Conservation (phyloP, 2,113 vertebrate genomes). For the Neodontobutis hainanensis region DNA sequence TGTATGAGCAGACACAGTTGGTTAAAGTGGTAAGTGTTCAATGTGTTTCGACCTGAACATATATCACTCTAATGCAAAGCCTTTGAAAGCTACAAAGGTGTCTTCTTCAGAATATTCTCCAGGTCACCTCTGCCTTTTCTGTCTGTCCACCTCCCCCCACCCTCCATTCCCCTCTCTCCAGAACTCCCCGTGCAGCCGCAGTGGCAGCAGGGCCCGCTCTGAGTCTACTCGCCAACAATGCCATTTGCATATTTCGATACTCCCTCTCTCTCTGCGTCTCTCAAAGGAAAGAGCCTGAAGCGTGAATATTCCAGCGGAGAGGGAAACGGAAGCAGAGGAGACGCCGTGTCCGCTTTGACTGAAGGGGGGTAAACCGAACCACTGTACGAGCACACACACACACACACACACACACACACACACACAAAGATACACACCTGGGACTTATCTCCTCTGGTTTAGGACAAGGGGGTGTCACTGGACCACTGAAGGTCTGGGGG, state of each 20-base stretch:
- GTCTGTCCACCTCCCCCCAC: conserved; percentile 4
- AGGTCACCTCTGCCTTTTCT: conserved; percentile 39
- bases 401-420: conserved; percentile 11
- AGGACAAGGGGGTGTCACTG: conserved; percentile 9
- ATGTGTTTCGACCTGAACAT: too few relatives aligned
- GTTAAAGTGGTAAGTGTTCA: too few relatives aligned
- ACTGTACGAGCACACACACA: not conserved
- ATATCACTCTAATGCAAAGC: not conserved
- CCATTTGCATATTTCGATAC: conserved; percentile 84
- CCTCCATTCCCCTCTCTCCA: conserved; percentile 5
- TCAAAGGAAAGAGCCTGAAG: conserved; percentile 81
- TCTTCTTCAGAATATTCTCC: conserved; percentile 48
- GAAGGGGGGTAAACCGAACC: not conserved
- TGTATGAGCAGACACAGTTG: too few relatives aligned
- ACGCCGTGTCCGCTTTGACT: conserved; percentile 58
- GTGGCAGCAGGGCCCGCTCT: conserved; percentile 21
- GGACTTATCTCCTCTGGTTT: conserved; percentile 62
- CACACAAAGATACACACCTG: not conserved
- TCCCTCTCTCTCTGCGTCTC: conserved; percentile 54
- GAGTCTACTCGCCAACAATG: conserved; percentile 63
- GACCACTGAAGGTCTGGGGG: not conserved
- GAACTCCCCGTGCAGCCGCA: conserved; percentile 33
- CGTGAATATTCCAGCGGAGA: conserved; percentile 73
- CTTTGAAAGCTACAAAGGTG: conserved; percentile 25
- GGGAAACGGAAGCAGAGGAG: conserved; percentile 72